phyloP scores from a whole-genome alignment of 2,888 invertebrate genomes.

The Axea sp. region DNA sequence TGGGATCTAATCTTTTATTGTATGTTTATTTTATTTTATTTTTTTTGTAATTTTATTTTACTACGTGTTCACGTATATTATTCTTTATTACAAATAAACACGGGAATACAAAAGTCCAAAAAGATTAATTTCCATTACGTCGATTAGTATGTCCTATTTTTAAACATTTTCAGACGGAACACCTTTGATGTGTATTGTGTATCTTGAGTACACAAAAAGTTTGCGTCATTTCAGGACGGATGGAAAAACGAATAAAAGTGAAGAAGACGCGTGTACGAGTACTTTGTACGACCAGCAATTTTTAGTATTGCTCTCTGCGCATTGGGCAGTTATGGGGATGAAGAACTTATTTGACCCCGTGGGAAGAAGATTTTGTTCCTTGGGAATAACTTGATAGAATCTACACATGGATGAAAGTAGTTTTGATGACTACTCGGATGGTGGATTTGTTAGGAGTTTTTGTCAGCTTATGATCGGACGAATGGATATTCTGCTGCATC shows the following conservation, averaged over 20 bases:
- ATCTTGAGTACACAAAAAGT: constrained; percentile 29
- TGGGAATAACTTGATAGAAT: constrained; percentile 20
- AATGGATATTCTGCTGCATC: constrained; percentile 33
- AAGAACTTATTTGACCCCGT: constrained; percentile 44
- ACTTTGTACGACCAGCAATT: constrained; percentile 39
- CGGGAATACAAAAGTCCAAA: constrained; percentile 6
- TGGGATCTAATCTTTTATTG: too few species aligned
- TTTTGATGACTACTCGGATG: constrained; percentile 38
- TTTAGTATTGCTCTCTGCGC: constrained; percentile 5
- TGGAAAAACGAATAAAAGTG: constrained; percentile 24
- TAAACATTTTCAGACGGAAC: constrained; percentile 36
- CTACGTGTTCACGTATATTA: too few species aligned
- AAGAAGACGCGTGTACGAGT: constrained; percentile 23
- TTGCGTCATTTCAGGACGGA: constrained; percentile 18
- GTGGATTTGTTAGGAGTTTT: constrained; percentile 38
- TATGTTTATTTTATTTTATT: too few species aligned
- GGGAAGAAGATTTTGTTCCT: constrained; percentile 51
- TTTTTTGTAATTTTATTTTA: too few species aligned
- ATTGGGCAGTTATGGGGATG: constrained; percentile 25
- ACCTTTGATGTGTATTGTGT: constrained; percentile 45
- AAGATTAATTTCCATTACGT: constrained; percentile 31
- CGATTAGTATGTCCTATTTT: constrained; percentile 54
- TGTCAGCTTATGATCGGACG: constrained; percentile 39
- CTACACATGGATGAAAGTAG: constrained; percentile 31
- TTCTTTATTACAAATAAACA: too few species aligned